Conservation (phyloP, 2,113 vertebrate species). For the Nycticorax nycticorax region DNA sequence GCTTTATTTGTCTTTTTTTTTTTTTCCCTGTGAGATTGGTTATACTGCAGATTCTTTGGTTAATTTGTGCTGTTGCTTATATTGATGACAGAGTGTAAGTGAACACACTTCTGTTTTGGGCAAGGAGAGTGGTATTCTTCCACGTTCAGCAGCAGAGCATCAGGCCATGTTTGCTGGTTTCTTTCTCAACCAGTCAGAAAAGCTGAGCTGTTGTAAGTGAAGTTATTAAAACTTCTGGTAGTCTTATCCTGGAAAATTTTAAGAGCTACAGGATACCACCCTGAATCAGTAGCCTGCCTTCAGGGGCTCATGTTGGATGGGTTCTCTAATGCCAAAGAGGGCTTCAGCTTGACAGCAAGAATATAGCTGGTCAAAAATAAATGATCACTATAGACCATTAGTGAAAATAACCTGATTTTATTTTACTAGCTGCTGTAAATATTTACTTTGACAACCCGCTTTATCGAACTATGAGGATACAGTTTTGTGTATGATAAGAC, state of each 20-base stretch:
- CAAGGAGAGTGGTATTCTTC: not conserved
- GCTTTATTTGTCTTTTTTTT: not conserved
- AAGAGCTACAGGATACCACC: not conserved
- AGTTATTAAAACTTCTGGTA: not conserved
- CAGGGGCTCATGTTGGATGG: not conserved
- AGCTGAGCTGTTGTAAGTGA: not conserved
- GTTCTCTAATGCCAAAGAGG: not conserved
- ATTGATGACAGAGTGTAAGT: not conserved
- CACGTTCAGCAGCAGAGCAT: not conserved
- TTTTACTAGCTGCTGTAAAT: slow-evolving; percentile 48
- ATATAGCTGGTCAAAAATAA: slow-evolving; percentile 14
- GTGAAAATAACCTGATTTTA: slow-evolving; percentile 51
- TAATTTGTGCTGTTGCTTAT: not conserved
- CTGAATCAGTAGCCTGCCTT: not conserved
- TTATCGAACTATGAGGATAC: slow-evolving; percentile 26
- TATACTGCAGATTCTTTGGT: not conserved
- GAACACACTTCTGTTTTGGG: not conserved
- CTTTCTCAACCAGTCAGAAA: not conserved
- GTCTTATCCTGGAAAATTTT: not conserved
- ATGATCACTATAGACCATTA: slow-evolving; percentile 42
- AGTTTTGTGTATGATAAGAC: slow-evolving; percentile 37
- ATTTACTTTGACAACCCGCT: slow-evolving; percentile 53
- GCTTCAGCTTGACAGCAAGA: not conserved
- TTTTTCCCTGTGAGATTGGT: not conserved
- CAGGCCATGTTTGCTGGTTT: not conserved